Percentiles rank a stretch among this genome's conserved stretches.
These are phyloP conservation scores for Leptopilina myrica DNA, from an alignment of 2,888 invertebrate genomes.

Conservation along the genomic window DNA sequence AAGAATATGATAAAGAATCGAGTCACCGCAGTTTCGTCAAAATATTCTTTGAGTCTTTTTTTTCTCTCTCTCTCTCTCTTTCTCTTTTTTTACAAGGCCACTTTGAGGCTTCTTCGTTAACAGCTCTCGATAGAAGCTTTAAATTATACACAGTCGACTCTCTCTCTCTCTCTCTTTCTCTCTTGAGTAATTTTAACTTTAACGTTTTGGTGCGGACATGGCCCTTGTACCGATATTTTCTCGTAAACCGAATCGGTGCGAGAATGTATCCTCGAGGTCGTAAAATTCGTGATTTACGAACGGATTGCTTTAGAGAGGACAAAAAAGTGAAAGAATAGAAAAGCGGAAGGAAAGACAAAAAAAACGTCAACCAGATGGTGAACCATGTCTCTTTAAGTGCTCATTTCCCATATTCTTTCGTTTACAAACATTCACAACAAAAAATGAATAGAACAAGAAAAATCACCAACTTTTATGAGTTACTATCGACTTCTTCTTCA, in stretches of 20 bases:
- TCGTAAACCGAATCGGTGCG: conserved; percentile 49
- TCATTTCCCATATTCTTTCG: neutral
- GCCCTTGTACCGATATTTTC: conserved; percentile 43
- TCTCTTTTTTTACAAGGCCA: conserved; percentile 20
- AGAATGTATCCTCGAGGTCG: conserved; percentile 49
- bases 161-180: conserved; percentile 3
- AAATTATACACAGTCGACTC: conserved; percentile 59
- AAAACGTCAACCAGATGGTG: conserved; percentile 48
- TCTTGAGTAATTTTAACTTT: conserved; percentile 58
- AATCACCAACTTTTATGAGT: neutral
- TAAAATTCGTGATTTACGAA: conserved; percentile 62
- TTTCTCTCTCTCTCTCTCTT: neutral
- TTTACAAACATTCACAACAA: conserved; percentile 2
- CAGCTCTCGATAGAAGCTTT: conserved; percentile 52
- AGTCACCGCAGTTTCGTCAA: conserved; percentile 42
- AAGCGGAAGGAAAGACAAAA: conserved; percentile 49
- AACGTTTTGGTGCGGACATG: conserved; percentile 41
- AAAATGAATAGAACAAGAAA: neutral
- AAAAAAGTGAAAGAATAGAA: conserved; percentile 43
- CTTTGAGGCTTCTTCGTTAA: conserved; percentile 41
- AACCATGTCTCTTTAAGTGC: conserved; percentile 42
- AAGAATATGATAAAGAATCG: neutral
- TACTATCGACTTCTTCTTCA: no score
- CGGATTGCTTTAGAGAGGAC: conserved; percentile 42
- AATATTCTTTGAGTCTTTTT: conserved; percentile 10